A percentile compares a stretch with the other conserved stretches of the same genome.
Evolutionary conservation across 2,888 invertebrate species (phyloP).

Genomic region (Barypeithes pellucidus): DNA sequence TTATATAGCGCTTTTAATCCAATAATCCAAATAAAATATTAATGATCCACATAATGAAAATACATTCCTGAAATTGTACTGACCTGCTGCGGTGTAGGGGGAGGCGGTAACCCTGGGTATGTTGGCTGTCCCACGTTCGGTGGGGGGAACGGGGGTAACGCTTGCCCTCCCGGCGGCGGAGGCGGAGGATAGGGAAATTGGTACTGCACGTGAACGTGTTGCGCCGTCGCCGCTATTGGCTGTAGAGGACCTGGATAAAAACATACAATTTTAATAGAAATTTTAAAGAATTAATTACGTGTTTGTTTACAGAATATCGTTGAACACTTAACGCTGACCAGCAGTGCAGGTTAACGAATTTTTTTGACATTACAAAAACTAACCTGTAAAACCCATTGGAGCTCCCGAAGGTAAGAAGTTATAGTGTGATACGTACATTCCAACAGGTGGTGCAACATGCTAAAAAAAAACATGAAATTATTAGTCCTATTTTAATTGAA

Average conservation of each 20-base stretch:
- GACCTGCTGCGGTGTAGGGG: conserved; percentile 40
- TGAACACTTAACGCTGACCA: no score
- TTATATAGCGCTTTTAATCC: no score
- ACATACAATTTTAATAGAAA: neutral
- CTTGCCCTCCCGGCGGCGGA: conserved; percentile 41
- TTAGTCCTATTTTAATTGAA: no score
- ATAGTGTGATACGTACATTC: conserved; percentile 78
- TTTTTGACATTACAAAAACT: neutral
- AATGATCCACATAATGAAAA: no score
- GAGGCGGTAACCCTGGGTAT: conserved; percentile 48
- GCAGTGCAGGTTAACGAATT: neutral
- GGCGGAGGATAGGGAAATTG: conserved; percentile 71
- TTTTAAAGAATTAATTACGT: neutral
- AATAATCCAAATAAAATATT: no score
- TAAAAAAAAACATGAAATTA: conserved; percentile 52
- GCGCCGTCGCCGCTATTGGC: conserved; percentile 64
- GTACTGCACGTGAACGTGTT: conserved; percentile 69
- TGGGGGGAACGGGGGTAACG: conserved; percentile 49
- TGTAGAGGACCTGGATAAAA: conserved; percentile 71
- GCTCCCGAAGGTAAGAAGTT: conserved; percentile 73
- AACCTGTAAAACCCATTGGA: conserved; percentile 47
- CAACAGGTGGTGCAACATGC: conserved; percentile 72
- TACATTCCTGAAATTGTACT: neutral
- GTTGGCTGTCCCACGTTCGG: conserved; percentile 45
- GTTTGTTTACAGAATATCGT: no score